Evolutionary conservation across 2,797 vertebrate genomes (phyloP), one percentile per base, ranked within the genome.

Genomic region (Cossypha heuglini): DNA sequence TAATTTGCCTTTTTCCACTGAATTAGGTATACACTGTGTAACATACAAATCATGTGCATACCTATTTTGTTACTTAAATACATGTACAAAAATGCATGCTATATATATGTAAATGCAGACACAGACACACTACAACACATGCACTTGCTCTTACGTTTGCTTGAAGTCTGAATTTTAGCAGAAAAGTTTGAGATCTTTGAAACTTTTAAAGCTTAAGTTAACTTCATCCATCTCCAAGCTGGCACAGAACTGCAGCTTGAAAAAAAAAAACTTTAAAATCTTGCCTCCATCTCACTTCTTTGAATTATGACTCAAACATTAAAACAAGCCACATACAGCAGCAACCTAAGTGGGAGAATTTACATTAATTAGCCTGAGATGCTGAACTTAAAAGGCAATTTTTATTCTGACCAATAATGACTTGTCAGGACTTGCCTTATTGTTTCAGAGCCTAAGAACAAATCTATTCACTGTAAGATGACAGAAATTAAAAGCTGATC

Each of bases 281-380:
- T 80, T 91, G 57, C 58, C 64, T 93, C 54, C 19, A 3, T 79
- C 58, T 85, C 48, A 52, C 79, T 79, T 48, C 80, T 95, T 86
- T 86, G 84, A 91, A 88, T 96, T 90, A 92, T 94, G 85, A 93
- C 76, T 95, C 80, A 93, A 91, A 72, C 85, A 81, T 68, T 93
- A 80, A 85, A 85, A 68, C 62, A 93, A 91, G 76, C 46, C 80
- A 89, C 86, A 86, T 16, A 49, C 40, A 90, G 69, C 22, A 33
- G 88, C 88, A 78, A 76, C 63, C 58, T 48, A 85, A 96, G 72
- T 55, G 71, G 77, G 33, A 45, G 43, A 94, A 85, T 90, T 94
- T 93, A 93, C 90, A 83, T 88, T 82, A 77, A 90, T 90, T 82
- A 92, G 66, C 61, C 89, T 38, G 28, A 69, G 95, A 91, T 72